Evolutionary conservation across 2,113 vertebrate genomes (phyloP).

Genomic region (Beaufortia kweichowensis): DNA sequence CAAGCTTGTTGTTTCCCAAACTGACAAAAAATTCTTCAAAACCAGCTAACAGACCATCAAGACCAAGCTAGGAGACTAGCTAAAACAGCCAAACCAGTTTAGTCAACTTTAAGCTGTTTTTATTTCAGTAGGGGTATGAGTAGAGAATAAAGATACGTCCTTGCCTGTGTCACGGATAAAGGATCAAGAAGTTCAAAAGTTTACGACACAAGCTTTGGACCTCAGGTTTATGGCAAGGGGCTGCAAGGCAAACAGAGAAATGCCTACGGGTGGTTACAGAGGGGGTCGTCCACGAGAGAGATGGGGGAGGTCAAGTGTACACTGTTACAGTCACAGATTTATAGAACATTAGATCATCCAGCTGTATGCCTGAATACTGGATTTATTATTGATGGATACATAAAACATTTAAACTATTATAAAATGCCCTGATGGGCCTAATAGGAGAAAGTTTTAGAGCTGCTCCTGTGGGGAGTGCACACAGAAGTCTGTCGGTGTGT

Average conservation of each 20-base stretch:
- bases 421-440: background rate
- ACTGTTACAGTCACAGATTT: background rate
- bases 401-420: too few relatives aligned
- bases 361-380: background rate
- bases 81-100: too few relatives aligned
- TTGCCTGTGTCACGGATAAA: background rate
- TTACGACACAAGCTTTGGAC: conserved; percentile 37
- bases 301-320: conserved; percentile 25
- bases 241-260: conserved; percentile 24
- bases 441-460: conserved; percentile 17
- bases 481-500: conserved; percentile 33
- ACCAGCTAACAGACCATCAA: too few relatives aligned
- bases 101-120: too few relatives aligned
- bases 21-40: too few relatives aligned
- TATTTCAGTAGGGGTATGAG: background rate
- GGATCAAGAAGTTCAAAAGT: conserved; percentile 14
- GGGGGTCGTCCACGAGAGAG: conserved; percentile 32
- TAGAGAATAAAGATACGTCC: conserved; percentile 6
- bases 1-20: too few relatives aligned
- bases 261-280: conserved; percentile 16
- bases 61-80: too few relatives aligned
- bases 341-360: conserved; percentile 39
- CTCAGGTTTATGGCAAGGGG: conserved; percentile 27
- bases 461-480: conserved; percentile 24
- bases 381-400: background rate